phyloP scores from a whole-genome alignment of 2,797 vertebrate species.

The Cephalopachus bancanus region DNA sequence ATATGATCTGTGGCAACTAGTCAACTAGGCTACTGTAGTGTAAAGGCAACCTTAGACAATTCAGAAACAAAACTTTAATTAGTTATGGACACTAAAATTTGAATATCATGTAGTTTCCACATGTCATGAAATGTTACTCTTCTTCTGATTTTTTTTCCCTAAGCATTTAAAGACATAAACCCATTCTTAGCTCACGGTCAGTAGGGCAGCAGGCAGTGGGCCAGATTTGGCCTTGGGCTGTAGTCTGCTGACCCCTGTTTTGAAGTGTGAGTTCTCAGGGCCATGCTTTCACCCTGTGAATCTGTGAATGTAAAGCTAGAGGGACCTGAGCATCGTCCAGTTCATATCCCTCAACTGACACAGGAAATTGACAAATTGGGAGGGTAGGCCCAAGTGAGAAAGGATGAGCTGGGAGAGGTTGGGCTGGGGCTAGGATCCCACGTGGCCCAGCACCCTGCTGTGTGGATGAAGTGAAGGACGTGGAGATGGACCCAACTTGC shows the following conservation, averaged over 20 bases:
- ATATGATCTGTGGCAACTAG: background rate
- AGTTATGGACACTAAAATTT: background rate
- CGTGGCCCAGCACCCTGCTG: background rate
- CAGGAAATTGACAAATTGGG: too few relatives aligned
- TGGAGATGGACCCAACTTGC: background rate
- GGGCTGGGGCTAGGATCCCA: background rate
- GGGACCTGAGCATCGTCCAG: background rate
- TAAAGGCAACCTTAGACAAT: background rate
- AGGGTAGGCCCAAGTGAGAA: background rate
- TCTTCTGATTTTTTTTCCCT: background rate
- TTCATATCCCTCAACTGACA: background rate
- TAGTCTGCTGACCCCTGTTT: background rate
- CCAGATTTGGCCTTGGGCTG: background rate
- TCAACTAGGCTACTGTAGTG: accelerated
- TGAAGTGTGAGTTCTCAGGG: background rate
- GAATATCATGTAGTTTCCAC: background rate
- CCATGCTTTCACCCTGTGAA: background rate
- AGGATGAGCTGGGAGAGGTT: background rate
- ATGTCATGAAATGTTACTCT: background rate
- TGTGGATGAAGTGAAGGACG: background rate
- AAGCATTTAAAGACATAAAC: background rate
- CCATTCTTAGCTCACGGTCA: background rate
- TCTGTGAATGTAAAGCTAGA: background rate
- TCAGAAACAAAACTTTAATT: background rate
- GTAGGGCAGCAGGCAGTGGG: background rate